phyloP scores from a whole-genome alignment of 2,888 invertebrate genomes.

The Macrophya annulata region DNA sequence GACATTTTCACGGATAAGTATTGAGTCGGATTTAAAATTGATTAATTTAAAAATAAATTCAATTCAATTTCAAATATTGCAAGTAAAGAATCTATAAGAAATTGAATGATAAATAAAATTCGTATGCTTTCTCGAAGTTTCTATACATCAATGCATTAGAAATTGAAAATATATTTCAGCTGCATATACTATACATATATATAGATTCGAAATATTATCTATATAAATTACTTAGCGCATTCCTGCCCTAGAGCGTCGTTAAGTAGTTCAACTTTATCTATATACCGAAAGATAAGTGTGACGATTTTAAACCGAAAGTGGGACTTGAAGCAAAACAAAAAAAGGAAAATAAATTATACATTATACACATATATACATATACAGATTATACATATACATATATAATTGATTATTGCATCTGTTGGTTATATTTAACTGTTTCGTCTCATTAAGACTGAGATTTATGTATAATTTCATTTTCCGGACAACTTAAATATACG shows the following conservation, averaged over 20 bases:
- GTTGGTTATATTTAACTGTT: conserved; percentile 13
- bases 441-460: conserved; percentile 19
- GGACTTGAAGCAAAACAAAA: not conserved
- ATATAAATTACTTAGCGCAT: conserved; percentile 14
- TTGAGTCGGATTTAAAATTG: conserved; percentile 23
- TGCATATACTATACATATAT: no score
- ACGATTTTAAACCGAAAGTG: conserved; percentile 4
- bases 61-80: no score
- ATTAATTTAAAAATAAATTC: conserved; percentile 5
- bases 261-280: conserved; percentile 24
- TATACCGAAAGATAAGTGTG: not conserved
- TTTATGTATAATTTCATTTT: conserved; percentile 18
- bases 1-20: conserved; percentile 19
- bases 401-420: not conserved
- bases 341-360: not conserved
- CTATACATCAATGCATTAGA: not conserved
- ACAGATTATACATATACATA: no score
- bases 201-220: not conserved
- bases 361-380: no score
- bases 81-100: not conserved
- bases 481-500: conserved; percentile 20
- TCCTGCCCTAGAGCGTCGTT: conserved; percentile 23
- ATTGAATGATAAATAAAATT: not conserved
- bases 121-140: not conserved
- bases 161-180: not conserved